Base-by-base conservation (phyloP, 2,888 invertebrate genomes). In the Eilema sororculum region DNA sequence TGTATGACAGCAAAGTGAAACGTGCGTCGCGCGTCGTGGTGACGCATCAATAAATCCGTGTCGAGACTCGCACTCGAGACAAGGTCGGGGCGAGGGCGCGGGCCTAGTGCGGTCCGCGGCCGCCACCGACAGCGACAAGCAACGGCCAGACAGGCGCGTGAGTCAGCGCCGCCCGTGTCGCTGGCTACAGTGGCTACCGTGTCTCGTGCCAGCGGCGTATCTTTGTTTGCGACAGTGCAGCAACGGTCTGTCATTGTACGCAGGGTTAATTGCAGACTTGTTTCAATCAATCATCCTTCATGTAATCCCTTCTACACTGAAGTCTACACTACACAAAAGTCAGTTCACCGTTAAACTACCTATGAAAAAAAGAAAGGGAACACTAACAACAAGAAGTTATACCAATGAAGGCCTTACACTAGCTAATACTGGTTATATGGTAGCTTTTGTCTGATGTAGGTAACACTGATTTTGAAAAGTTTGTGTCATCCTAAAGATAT, bases 1-100 rank as follows among this genome's bases (percentile, higher is more conserved):
- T 65, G 10, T 63, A 72, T 78, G 77, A 74, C 65, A 78, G 73
- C 72, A 68, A 68, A 71, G 62, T 65, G 76, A 67, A 74, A 79
- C 74, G 82, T 79, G 81, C 76, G 67, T 74, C 81, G 80, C 79
- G 86, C 84, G 84, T 85, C 83, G 85, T 84, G 85, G 89, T 94
- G 93, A 93, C 94, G 93, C 93, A 93, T 91, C 90, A 91, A 92
- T 92, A 94, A 93, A 93, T 92, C 92, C 92, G 93, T 91, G 92
- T 88, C 92, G 92, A 90, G 92, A 91, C 93, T 88, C 33, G 33
- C n/a, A 37, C 92, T 91, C 33, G 33, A 37, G 92, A 91, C 93
- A 94, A 94, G 95, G 94, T 94, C 94, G 92, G 87, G 84, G 86
- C 90, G 93, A 93, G 93, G 93, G 93, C 93, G 91, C 91, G 88